These are phyloP conservation scores for Caenorhabditis auriculariae DNA, from an alignment of 2,888 invertebrate genomes.

Conservation along the genomic window DNA sequence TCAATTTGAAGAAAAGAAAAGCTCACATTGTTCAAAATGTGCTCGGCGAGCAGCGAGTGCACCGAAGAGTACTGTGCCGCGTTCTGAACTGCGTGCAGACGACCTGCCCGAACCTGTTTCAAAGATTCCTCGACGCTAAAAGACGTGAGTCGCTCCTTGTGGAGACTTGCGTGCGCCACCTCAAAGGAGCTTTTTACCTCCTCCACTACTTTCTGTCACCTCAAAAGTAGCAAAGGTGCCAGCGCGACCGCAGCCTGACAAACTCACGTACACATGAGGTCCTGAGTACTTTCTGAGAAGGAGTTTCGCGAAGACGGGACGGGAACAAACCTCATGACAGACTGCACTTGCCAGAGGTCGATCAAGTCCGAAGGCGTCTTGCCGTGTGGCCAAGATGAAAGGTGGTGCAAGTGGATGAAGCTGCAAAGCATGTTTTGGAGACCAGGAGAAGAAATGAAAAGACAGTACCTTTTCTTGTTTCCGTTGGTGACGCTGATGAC, in stretches of 20 bases:
- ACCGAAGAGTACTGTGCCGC: conserved; percentile 24
- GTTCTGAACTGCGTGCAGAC: conserved; percentile 34
- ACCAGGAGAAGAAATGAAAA: not conserved
- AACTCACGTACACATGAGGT: conserved; percentile 36
- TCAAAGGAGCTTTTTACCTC: not conserved
- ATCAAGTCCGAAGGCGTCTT: conserved; percentile 13
- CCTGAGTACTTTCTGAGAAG: conserved; percentile 20
- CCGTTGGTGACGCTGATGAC: conserved; percentile 30
- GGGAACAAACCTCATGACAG: conserved; percentile 9
- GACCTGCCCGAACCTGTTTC: conserved; percentile 24
- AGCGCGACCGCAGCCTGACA: conserved; percentile 46
- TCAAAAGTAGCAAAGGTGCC: conserved; percentile 42
- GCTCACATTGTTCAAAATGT: conserved; percentile 27
- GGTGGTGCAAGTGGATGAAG: conserved; percentile 36
- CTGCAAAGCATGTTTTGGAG: conserved; percentile 16
- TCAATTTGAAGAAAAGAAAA: too few relatives aligned
- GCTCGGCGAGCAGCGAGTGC: conserved; percentile 22
- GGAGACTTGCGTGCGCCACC: conserved; percentile 6
- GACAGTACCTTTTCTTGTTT: conserved; percentile 10
- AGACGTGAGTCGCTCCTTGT: too few relatives aligned
- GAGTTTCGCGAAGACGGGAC: not conserved
- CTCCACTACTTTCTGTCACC: too few relatives aligned
- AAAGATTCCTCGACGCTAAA: too few relatives aligned
- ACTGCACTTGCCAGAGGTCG: conserved; percentile 29
- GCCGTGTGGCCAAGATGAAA: conserved; percentile 26